Percentiles rank a stretch among this genome's conserved stretches.
Conservation (phyloP, 2,797 vertebrate genomes). For the Semaprochilodus insignis region DNA sequence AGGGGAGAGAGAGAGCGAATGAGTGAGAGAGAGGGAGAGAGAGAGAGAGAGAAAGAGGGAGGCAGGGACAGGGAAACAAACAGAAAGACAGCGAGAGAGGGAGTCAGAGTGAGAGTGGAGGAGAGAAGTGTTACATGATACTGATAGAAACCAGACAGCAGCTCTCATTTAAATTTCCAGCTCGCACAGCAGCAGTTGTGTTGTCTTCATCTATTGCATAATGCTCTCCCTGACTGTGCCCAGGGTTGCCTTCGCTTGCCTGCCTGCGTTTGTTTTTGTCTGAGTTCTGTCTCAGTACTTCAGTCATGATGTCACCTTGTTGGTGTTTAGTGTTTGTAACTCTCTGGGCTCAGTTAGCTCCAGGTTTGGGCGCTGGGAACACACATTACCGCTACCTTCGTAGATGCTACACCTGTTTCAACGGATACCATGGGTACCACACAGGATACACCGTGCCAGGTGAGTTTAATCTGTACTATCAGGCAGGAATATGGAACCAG, state of each 20-base stretch:
- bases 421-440: slow-evolving; percentile 68
- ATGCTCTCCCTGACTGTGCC: slow-evolving; percentile 46
- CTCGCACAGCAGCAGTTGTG: slow-evolving; percentile 50
- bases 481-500: neutral
- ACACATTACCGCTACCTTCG: slow-evolving; percentile 74
- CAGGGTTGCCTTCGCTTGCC: slow-evolving; percentile 32
- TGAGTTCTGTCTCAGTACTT: slow-evolving; percentile 29
- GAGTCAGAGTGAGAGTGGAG: slow-evolving; percentile 8
- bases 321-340: slow-evolving; percentile 44
- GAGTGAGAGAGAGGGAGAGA: slow-evolving; percentile 41
- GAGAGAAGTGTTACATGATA: slow-evolving; percentile 39
- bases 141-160: slow-evolving; percentile 48
- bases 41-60: slow-evolving; percentile 36
- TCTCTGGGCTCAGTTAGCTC: slow-evolving; percentile 61
- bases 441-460: slow-evolving; percentile 69
- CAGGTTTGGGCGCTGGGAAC: slow-evolving; percentile 55
- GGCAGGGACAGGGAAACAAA: slow-evolving; percentile 10
- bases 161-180: slow-evolving; percentile 37
- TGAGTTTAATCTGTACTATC: slow-evolving; percentile 60
- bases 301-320: slow-evolving; percentile 26
- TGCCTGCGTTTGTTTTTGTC: slow-evolving; percentile 28
- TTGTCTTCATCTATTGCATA: slow-evolving; percentile 41
- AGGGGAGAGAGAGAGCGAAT: slow-evolving; percentile 26
- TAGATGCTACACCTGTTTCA: slow-evolving; percentile 81
- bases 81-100: slow-evolving; percentile 24